Percentiles rank a stretch among this genome's conserved stretches.
Evolutionary conservation across 2,797 vertebrate genomes (phyloP).

Genomic region (Carapus acus): DNA sequence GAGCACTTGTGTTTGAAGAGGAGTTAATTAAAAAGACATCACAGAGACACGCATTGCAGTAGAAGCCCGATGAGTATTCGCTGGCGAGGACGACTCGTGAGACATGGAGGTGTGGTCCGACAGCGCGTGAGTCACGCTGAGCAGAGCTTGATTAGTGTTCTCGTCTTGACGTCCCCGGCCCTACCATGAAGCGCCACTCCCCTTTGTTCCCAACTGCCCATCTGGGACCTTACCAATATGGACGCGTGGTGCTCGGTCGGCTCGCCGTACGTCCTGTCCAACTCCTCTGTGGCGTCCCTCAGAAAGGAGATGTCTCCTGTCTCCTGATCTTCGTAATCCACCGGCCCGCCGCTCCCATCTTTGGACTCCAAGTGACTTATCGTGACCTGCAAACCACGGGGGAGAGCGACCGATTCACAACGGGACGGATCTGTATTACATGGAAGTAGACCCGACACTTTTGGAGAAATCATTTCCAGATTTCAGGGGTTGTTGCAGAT

Average conservation of each 20-base stretch:
- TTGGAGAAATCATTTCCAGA: conserved; percentile 14
- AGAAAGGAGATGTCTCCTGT: conserved; percentile 76
- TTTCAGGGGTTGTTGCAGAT: background rate
- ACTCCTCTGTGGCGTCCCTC: conserved; percentile 63
- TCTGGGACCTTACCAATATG: conserved; percentile 48
- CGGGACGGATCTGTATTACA: conserved; percentile 3
- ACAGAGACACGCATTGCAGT: conserved; percentile 42
- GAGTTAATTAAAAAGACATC: conserved; percentile 51
- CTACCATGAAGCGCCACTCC: conserved; percentile 8
- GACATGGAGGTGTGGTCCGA: conserved; percentile 45
- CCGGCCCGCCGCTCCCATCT: conserved; percentile 79
- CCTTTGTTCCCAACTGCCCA: no score
- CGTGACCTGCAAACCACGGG: conserved; percentile 75
- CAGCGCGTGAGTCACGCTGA: conserved; percentile 30
- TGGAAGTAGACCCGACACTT: conserved; percentile 3
- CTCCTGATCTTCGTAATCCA: conserved; percentile 80
- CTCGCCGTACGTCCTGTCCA: conserved; percentile 51
- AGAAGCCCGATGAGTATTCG: conserved; percentile 46
- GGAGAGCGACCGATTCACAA: conserved; percentile 17
- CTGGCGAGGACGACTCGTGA: conserved; percentile 43
- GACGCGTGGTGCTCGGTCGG: conserved; percentile 18
- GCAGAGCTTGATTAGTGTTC: conserved; percentile 16
- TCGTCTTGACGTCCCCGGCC: conserved; percentile 18
- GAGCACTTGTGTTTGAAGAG: conserved; percentile 41
- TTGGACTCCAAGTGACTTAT: conserved; percentile 76